Conservation (phyloP, 2,113 vertebrate genomes). For the Ginglymostoma cirratum region DNA sequence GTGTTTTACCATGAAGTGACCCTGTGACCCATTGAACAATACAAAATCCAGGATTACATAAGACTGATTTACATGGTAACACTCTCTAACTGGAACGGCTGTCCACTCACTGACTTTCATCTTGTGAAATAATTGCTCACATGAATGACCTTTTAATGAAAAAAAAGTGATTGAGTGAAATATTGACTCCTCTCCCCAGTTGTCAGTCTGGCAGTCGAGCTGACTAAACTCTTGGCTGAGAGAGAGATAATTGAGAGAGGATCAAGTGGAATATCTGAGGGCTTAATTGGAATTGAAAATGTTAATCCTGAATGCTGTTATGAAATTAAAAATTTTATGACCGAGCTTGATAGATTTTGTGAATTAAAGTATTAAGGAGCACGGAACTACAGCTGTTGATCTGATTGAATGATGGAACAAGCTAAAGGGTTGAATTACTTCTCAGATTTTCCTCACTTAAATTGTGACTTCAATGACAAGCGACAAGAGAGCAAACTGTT, state of each 20-base stretch:
- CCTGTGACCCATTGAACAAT: neutral
- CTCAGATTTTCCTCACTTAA: neutral
- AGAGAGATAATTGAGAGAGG: neutral
- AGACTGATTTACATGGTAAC: neutral
- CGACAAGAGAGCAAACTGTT: neutral
- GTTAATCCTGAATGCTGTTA: neutral
- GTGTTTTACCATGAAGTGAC: neutral
- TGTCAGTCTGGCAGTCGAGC: neutral
- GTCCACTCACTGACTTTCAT: neutral
- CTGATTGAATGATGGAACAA: neutral
- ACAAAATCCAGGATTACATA: neutral
- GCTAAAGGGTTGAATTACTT: neutral
- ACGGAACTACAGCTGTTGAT: neutral
- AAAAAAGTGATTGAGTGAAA: neutral
- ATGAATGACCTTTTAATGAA: neutral
- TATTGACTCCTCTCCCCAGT: neutral
- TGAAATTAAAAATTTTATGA: neutral
- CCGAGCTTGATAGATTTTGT: neutral
- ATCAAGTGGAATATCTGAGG: neutral
- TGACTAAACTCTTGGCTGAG: neutral
- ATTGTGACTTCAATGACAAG: neutral
- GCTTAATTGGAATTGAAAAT: neutral
- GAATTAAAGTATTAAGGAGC: neutral
- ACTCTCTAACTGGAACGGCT: neutral
- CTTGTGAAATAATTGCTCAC: neutral